Base-by-base conservation (phyloP, 1,140 invertebrate species). In the Drosophila pachea region DNA sequence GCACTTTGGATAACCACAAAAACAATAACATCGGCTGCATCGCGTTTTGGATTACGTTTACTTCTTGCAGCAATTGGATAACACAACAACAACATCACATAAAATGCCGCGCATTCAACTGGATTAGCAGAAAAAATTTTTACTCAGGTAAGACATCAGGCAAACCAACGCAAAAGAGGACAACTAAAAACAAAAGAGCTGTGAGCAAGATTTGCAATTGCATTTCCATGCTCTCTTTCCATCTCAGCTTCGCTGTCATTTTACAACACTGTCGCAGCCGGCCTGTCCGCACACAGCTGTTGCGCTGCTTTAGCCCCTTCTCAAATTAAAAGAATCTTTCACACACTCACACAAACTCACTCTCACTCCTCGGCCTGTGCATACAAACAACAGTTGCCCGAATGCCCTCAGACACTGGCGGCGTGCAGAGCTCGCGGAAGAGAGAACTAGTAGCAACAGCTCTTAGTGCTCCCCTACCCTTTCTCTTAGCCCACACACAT, bases 1-100 rank as follows among this genome's bases (percentile, higher is more conserved):
- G 69, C 69, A 72, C 56, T 56, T 60, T 50, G 64, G 42, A 72
- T 67, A 60, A 71, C n/a, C 32, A 68, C 43, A 71, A 63, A 36
- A 68, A 45, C 45, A 61, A 38, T 4, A 58, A 31, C 16, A 67
- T n/a, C 60, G 49, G 49, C 49, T 71, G 68, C 54, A 71, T 60
- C 63, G 58, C 58, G 58, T 68, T 72, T 61, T 72, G 69, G 69
- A 72, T 72, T 72, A 72, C 65, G 68, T 61, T 61, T 33, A 45
- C 29, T 14, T 59, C 9, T 52, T 66, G 54, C 55, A 72, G 64
- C 50, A 60, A 67, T 53, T 66, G 63, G 47, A 67, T 67, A 45
- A 32, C 22, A 22, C 31, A 43, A 43, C 32, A 55, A 60, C 7
- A 59, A 43, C 16, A 65, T 7, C n/a, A 31, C 36, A 48, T 35